Evolutionary conservation across 2,888 invertebrate genomes (phyloP), one percentile per base, ranked within the genome.

Genomic region (Amblyteles armatorius): DNA sequence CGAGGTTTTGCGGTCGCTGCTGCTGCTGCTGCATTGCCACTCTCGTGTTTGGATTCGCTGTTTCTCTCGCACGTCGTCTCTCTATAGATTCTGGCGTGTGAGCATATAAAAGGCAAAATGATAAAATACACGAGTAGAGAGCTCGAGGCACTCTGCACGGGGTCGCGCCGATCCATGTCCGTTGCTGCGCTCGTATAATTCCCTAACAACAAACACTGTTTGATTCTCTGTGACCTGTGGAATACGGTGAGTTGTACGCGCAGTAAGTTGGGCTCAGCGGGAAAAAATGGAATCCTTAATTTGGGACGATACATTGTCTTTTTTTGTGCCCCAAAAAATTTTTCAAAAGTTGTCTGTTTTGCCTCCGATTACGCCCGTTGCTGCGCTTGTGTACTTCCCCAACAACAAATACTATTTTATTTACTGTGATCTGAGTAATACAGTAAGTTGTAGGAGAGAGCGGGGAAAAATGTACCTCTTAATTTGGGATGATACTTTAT

Each of bases 41-140:
- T 26, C 3, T 57, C 22, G 57, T 73, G 13, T 13, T 57, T 36
- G 3, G 29, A 5, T 13, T 19, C 3, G 57, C 22, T 40, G 44
- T 26, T 68, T 40, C 67, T 13, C 68, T 68, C 48, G 22, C 6
- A 16, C 7, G 16, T 26, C 36, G 9, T 63, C 16, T 29, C 26
- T 11, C 29, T 13, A n/a, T 9, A 36, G 52, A 36, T 72, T 72
- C 19, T n/a, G 33, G 52, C 55, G 5, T 36, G 29, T 5, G 48
- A 13, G 36, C 7, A 40, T 63, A 69, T 76, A 69, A 52, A 77
- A 48, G 26, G 29, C 7, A 13, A 69, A 69, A 63, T 36, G 50
- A 81, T 81, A 71, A 68, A 78, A 81, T 76, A 67, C 65, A 65
- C n/a, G 72, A 63, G 40, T 76, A 63, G 26, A 13, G 69, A 26